Base-by-base conservation (phyloP, 1,140 invertebrate genomes). In the Drosophila yakuba region DNA sequence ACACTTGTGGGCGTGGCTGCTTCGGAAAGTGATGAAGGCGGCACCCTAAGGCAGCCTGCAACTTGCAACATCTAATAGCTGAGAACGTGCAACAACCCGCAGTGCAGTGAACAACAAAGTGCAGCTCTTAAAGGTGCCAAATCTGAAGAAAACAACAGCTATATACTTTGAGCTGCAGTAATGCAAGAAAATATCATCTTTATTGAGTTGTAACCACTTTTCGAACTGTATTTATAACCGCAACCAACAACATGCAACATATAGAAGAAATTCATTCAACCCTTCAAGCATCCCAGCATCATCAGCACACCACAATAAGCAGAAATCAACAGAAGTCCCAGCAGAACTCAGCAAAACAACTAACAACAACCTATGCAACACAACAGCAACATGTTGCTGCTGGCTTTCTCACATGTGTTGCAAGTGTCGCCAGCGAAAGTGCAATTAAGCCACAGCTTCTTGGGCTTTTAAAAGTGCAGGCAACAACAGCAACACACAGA, bases 1-100 rank as follows among this genome's bases (percentile, higher is more conserved):
- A 91, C 59, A 91, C 84, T 43, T 91, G 85, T 86, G 90, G 90
- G 81, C 90, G 90, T 89, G 73, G 72, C 45, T 78, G 76, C 48
- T 89, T 72, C 68, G 63, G 60, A 38, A 85, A 85, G 56, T 85
- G 67, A 69, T 36, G 45, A 32, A 43, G 15, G 54, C 45, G 48
- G n/a, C 58, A n/a, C 36, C 28, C 8, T 2, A 6, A 35, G 15
- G 14, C 47, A 35, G 56, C 41, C 28, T 35, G 57, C 45, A 51
- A 72, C 43, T 54, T 48, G 56, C 28, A 47, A 66, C 66, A 77
- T 56, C 39, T 45, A 62, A 45, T 28, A 10, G 8, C n/a, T 10
- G n/a, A 55, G 20, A 25, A 28, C 15, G 23, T 28, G 20, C 59
- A 54, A 71, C 59, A 63, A 58, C 56, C 50, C 23, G n/a, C 47